Base-by-base conservation (phyloP, 2,113 vertebrate species). In the Ranitomeya variabilis region DNA sequence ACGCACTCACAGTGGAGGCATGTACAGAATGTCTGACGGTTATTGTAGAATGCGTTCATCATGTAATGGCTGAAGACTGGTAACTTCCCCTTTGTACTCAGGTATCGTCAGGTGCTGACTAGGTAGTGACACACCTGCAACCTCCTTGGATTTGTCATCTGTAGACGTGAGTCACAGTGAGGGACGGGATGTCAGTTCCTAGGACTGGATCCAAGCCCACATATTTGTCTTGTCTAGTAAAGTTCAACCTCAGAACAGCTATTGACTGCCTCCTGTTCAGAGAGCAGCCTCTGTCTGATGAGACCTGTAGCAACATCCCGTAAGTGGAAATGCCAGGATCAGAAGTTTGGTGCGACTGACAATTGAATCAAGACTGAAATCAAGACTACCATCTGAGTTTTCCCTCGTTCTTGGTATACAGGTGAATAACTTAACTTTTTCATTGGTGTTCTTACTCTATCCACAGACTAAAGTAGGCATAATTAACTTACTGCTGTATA, bases 71-170 rank as follows among this genome's bases (percentile, higher is more conserved):
- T 69, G 0, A 69, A 80, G 60, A 13, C 19, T n/a, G 31, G 80
- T 18, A 66, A 60, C 60, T 66, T 60, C 80, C 51, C 60, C 37
- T 66, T 45, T 83, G 37, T 11, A 62, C 57, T 81, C 80, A 26
- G 23, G 54, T 60, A 80, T 23, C 60, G 7, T 23, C 57, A 26
- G 14, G 6, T 31, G 80, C 62, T 83, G 80, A 83, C 80, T 83
- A 52, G 62, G 80, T 66, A n/a, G 80, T 1, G 80, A 62, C 80
- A 83, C 80, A 83, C 80, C 80, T 83, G 80, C 51, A 66, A 66
- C 7, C 37, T 21, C 0, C 19, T 15, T 14, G 52, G 21, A 26
- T 80, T 57, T 83, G 80, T 83, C 60, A 51, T 66, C 18, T 13
- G 11, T 55, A 64, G 59, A 11, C 11, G 57, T 83, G 80, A 83